Base-by-base conservation (phyloP, 2,797 vertebrate species). In the Delichon dasypus region DNA sequence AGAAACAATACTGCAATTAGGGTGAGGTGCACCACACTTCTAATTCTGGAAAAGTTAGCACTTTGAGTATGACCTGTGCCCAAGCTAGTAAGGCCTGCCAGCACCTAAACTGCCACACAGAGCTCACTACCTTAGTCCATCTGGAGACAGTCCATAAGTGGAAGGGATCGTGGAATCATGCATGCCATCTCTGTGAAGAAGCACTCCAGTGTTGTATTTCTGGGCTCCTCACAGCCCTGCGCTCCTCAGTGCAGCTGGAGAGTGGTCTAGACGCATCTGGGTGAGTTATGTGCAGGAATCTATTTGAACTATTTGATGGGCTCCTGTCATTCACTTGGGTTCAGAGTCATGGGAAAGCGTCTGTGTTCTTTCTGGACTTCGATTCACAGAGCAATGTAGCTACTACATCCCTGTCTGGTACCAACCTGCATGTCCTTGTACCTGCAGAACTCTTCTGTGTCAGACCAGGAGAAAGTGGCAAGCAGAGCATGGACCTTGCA, bases 41-140 rank as follows among this genome's bases (percentile, higher is more conserved):
- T 57, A 22, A 54, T 45, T 77, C 23, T 47, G 66, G 21, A 47
- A 40, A 75, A 80, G 38, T 29, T 45, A 26, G 17, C 23, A 40
- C n/a, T 53, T 9, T 32, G 30, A 45, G 34, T 9, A 53, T 0
- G 0, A 34, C n/a, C 70, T 50, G 16, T 1, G 3, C n/a, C 53
- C 51, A 62, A 47, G 10, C n/a, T 66, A 22, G 16, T 17, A 36
- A 94, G 11, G 53, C 23, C 38, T 40, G 67, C 61, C 25, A 62
- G 55, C 21, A 67, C 30, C 19, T 34, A 15, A 71, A 74, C 6
- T 50, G 66, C 42, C 12, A 13, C 29, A 19, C 14, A 64, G 84
- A 72, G 18, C 73, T 80, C 45, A 13, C 26, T 61, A 6, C 53
- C 21, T 44, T 38, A 42, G 42, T 16, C 62, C 15, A 13, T 27